A percentile compares a stretch with the other conserved stretches of the same genome.
These are phyloP conservation scores for Cryptoprocta ferox DNA, from an alignment of 2,797 vertebrate species.

Conservation along the genomic window DNA sequence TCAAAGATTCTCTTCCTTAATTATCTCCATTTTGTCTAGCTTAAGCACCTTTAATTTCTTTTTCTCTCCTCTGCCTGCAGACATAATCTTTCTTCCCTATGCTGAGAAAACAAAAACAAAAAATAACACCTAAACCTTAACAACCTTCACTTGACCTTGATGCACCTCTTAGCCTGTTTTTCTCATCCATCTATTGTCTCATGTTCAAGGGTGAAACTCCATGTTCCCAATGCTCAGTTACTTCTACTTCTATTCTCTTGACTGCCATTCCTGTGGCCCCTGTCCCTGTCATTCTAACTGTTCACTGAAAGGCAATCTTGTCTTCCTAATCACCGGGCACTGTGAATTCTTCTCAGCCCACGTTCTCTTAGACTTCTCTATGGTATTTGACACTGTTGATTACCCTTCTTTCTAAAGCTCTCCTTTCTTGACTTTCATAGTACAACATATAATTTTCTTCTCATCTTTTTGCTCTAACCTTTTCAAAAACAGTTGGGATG, in stretches of 20 bases:
- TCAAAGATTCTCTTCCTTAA: conserved; percentile 16
- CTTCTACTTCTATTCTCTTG: neutral
- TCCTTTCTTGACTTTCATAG: conserved; percentile 2
- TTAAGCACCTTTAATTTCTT: conserved; percentile 33
- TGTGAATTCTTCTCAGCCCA: neutral
- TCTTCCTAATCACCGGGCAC: neutral
- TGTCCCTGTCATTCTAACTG: neutral
- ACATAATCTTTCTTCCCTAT: neutral
- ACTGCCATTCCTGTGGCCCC: neutral
- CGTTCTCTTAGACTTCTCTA: neutral
- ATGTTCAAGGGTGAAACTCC: neutral
- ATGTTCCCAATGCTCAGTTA: neutral
- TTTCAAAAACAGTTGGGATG: conserved; percentile 20
- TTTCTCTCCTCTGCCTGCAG: neutral
- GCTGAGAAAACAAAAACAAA: neutral
- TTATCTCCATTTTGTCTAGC: neutral
- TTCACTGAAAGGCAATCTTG: neutral
- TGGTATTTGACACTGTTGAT: conserved; percentile 11
- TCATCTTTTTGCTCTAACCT: neutral
- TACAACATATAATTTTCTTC: conserved; percentile 12
- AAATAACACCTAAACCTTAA: neutral
- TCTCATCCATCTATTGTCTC: neutral
- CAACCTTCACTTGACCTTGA: conserved; percentile 7
- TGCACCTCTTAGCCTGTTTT: neutral
- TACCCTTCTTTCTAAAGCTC: conserved; percentile 2